Percentiles rank a stretch among this genome's conserved stretches.
These are phyloP conservation scores for Apostichopus japonicus DNA, from an alignment of 35 echinoderm and acorn worm genomes.

Conservation along the genomic window DNA sequence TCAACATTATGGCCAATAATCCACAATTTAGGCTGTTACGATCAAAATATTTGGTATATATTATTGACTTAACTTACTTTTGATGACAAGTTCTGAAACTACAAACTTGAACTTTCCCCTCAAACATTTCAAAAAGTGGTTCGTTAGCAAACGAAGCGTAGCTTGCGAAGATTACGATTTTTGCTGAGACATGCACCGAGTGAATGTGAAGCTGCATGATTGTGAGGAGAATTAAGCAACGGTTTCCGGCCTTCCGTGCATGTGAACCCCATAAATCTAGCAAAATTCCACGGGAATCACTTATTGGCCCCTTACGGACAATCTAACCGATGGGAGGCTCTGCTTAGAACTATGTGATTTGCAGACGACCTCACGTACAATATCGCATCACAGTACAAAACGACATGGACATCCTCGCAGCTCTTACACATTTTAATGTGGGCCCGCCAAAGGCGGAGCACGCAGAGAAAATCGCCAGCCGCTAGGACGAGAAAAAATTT, in stretches of 20 bases:
- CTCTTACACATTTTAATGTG: conserved; percentile 17
- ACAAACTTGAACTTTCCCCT: too few species aligned
- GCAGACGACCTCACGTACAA: not conserved
- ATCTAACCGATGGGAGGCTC: not conserved
- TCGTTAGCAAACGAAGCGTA: not conserved
- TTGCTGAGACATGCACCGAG: not conserved
- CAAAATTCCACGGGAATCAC: conserved; percentile 17
- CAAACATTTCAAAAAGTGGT: not conserved
- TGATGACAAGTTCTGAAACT: too few species aligned
- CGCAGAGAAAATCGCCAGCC: not conserved
- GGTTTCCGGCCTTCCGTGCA: not conserved
- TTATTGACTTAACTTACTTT: too few species aligned
- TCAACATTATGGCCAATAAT: too few species aligned
- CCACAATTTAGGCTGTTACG: too few species aligned
- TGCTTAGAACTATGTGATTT: not conserved
- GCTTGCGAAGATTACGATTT: not conserved
- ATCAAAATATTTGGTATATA: too few species aligned
- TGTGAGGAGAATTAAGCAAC: not conserved
- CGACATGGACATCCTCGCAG: not conserved
- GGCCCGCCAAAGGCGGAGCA: conserved; percentile 7
- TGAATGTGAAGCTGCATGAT: too few species aligned
- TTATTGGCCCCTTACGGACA: conserved; percentile 8
- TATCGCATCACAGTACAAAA: not conserved
- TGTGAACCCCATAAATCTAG: conserved; percentile 22
- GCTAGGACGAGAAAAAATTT: not conserved